These are phyloP conservation scores for Myripristis jacobus DNA, from an alignment of 2,797 vertebrate genomes.

Conservation along the genomic window DNA sequence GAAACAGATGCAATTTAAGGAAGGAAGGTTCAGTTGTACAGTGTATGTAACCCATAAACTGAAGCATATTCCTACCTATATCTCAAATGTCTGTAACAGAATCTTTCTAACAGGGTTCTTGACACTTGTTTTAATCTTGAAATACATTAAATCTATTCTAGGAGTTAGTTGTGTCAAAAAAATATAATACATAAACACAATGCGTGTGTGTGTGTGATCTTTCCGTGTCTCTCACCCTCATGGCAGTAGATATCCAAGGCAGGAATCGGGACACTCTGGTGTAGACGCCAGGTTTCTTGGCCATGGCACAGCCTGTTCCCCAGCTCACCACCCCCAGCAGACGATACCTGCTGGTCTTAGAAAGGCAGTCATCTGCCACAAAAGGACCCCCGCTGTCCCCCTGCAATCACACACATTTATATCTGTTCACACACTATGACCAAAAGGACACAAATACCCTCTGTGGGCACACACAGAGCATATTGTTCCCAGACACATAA, in stretches of 20 bases:
- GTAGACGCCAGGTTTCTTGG: slow-evolving; percentile 93
- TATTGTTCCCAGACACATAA: not conserved
- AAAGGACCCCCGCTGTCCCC: slow-evolving; percentile 94
- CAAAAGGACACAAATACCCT: not conserved
- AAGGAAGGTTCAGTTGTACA: no score
- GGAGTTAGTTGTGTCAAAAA: no score
- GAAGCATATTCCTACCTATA: no score
- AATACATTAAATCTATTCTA: no score
- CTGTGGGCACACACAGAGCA: not conserved
- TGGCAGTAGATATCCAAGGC: slow-evolving; percentile 91
- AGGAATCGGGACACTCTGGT: slow-evolving; percentile 90
- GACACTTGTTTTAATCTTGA: no score
- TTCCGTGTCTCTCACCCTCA: slow-evolving; percentile 84
- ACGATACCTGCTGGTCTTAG: slow-evolving; percentile 87
- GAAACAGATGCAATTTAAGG: no score
- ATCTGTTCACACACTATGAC: slow-evolving; percentile 3
- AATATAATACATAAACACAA: no score
- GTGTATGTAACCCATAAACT: no score
- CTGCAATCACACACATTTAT: slow-evolving; percentile 67
- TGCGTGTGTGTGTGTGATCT: slow-evolving; percentile 3
- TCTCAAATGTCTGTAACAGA: no score
- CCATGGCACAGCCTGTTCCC: slow-evolving; percentile 92
- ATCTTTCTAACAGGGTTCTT: no score
- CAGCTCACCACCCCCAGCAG: slow-evolving; percentile 93
- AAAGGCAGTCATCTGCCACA: slow-evolving; percentile 88